These are phyloP conservation scores for Proctacanthus coquilletti DNA, from an alignment of 1,140 invertebrate species.

Conservation along the genomic window DNA sequence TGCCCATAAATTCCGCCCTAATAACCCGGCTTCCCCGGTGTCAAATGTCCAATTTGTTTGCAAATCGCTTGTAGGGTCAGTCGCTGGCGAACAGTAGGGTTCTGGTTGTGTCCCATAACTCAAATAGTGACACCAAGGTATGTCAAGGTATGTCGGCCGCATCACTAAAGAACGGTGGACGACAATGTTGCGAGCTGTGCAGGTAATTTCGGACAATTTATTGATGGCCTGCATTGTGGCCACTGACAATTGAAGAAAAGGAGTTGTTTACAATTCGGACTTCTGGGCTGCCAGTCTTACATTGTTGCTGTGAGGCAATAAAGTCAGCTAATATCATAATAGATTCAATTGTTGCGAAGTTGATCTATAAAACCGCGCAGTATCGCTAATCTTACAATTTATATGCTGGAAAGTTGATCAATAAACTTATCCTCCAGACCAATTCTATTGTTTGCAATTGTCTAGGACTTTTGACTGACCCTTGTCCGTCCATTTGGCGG, in stretches of 20 bases:
- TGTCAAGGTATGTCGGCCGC: too few relatives aligned
- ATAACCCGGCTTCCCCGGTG: neutral
- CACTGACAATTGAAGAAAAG: neutral
- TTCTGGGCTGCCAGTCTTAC: neutral
- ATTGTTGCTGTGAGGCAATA: neutral
- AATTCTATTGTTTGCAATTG: too few relatives aligned
- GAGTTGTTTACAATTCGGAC: neutral
- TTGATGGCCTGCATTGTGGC: neutral
- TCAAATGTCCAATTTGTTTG: neutral
- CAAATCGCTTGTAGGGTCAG: neutral
- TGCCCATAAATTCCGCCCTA: neutral
- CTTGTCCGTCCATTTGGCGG: too few relatives aligned
- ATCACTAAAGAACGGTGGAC: too few relatives aligned
- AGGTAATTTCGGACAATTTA: neutral
- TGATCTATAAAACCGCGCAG: neutral
- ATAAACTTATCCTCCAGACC: too few relatives aligned
- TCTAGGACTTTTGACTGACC: too few relatives aligned
- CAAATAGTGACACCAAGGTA: too few relatives aligned
- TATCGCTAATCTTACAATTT: neutral
- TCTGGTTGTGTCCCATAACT: too few relatives aligned
- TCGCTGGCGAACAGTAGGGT: too few relatives aligned
- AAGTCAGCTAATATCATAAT: constrained; percentile 1
- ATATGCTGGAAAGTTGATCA: constrained; percentile 1
- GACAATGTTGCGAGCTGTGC: neutral
- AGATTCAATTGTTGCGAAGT: neutral